A percentile compares a stretch with the other conserved stretches of the same genome.
Conservation (phyloP, 2,113 vertebrate species). For the Sigmodon hispidus region DNA sequence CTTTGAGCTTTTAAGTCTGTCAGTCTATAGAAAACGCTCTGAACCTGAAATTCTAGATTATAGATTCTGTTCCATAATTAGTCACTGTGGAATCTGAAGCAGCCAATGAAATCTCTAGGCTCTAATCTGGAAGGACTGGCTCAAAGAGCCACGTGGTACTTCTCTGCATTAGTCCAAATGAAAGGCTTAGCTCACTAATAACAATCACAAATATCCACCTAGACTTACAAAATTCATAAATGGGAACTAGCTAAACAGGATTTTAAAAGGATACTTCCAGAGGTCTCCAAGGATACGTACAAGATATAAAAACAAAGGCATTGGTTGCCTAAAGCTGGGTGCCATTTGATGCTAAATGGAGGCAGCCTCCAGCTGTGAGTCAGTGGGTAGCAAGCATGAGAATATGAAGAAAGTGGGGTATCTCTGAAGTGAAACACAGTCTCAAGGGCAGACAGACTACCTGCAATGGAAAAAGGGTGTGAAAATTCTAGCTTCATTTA, state of each 20-base stretch:
- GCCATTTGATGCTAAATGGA: neutral
- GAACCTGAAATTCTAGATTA: neutral
- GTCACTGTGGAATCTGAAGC: neutral
- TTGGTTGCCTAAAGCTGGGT: neutral
- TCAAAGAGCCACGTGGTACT: neutral
- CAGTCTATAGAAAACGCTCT: neutral
- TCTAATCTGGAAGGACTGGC: neutral
- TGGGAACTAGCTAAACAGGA: neutral
- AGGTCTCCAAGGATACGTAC: neutral
- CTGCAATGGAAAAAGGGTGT: neutral
- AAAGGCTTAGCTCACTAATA: neutral
- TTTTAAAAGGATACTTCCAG: neutral
- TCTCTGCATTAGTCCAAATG: neutral
- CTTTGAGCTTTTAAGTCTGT: neutral
- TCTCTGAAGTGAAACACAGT: neutral
- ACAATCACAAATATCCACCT: neutral
- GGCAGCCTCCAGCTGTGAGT: neutral
- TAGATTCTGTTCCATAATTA: neutral
- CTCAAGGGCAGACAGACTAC: neutral
- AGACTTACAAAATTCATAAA: neutral
- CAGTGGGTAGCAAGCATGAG: neutral
- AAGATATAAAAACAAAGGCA: neutral
- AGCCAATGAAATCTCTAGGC: neutral
- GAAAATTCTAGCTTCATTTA: neutral
- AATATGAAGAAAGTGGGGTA: neutral